Evolutionary conservation across 2,113 vertebrate genomes (phyloP).

Genomic region (Miniopterus natalensis): DNA sequence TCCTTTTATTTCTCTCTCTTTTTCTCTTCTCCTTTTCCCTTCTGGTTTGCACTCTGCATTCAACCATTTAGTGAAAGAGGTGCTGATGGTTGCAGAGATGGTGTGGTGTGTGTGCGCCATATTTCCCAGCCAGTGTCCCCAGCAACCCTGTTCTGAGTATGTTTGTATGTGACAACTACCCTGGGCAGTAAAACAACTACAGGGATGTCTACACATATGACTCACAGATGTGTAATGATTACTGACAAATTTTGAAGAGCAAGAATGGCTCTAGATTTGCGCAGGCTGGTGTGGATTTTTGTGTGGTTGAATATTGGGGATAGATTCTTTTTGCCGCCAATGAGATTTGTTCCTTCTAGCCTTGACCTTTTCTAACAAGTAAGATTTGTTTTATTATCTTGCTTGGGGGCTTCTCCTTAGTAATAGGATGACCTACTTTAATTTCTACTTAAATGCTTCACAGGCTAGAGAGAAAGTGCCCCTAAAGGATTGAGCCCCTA

Average conservation of each 20-base stretch:
- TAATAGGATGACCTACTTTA: constrained; percentile 76
- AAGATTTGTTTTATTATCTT: constrained; percentile 80
- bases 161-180: background rate
- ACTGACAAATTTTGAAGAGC: background rate
- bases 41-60: background rate
- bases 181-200: background rate
- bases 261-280: background rate
- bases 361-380: constrained; percentile 76
- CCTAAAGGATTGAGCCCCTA: constrained; percentile 65
- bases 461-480: constrained; percentile 73
- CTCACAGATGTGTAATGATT: background rate
- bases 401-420: constrained; percentile 73
- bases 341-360: constrained; percentile 79
- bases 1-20: background rate
- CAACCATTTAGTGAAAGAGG: background rate
- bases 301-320: background rate
- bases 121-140: background rate
- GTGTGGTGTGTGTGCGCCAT: background rate
- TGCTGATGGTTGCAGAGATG: background rate
- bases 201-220: background rate
- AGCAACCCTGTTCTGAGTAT: background rate
- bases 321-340: constrained; percentile 55
- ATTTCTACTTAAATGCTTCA: constrained; percentile 81
- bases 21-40: background rate
- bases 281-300: background rate